Percentiles rank a stretch among this genome's conserved stretches.
Evolutionary conservation across 2,797 vertebrate species (phyloP).

Genomic region (Myioborus miniatus): DNA sequence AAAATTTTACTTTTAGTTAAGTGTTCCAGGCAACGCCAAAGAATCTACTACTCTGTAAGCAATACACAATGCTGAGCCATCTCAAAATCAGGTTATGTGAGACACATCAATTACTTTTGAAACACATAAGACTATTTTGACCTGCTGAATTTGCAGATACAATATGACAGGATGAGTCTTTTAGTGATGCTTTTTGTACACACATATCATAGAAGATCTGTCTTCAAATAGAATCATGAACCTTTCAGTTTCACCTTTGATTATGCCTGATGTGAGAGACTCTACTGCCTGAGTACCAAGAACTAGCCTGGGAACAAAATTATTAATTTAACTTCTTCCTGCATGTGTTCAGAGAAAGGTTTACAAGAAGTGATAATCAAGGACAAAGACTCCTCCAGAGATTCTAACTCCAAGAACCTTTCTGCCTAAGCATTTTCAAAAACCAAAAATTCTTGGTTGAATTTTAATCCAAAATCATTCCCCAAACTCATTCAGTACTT

Average conservation of each 20-base stretch:
- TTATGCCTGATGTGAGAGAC: not conserved
- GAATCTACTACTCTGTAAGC: not conserved
- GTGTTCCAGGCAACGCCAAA: not conserved
- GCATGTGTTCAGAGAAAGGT: not conserved
- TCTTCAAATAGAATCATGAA: not conserved
- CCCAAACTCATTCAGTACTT: not conserved
- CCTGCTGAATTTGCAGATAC: not conserved
- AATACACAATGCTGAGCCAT: not conserved
- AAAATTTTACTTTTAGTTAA: not conserved
- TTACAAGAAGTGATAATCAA: not conserved
- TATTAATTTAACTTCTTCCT: not conserved
- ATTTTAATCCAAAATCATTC: not conserved
- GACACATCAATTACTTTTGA: not conserved
- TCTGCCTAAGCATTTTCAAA: not conserved
- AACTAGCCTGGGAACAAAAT: not conserved
- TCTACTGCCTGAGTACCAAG: not conserved
- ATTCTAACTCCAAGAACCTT: not conserved
- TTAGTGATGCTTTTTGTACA: not conserved
- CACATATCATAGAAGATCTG: not conserved
- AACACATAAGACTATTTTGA: not conserved
- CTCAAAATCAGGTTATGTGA: not conserved
- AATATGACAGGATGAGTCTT: not conserved
- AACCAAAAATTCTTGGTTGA: not conserved
- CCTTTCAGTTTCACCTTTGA: not conserved
- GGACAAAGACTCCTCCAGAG: not conserved